Evolutionary conservation across 2,113 vertebrate species (phyloP).

Genomic region (Chaenogobius annularis): DNA sequence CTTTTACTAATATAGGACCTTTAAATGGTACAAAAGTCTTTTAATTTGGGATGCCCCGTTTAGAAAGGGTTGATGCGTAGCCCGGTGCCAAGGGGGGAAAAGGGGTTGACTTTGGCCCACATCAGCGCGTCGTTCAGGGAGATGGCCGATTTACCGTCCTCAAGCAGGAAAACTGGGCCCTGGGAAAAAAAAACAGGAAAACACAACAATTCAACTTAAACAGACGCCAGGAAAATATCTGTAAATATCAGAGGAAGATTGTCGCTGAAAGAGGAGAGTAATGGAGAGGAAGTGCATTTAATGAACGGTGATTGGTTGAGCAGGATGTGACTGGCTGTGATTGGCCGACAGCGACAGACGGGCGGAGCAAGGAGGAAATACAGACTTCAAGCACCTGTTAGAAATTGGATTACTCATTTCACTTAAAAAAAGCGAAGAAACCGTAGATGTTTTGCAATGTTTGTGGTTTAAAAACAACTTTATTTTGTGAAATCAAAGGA

Average conservation of each 20-base stretch:
- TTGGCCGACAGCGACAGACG: too few species aligned
- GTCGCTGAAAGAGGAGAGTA: too few species aligned
- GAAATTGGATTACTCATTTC: too few species aligned
- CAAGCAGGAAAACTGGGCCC: conserved; percentile 94
- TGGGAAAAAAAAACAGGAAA: conserved; percentile 47
- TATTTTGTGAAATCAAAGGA: too few species aligned
- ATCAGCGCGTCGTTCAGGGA: conserved; percentile 95
- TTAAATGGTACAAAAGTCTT: neutral
- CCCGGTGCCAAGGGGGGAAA: conserved; percentile 95
- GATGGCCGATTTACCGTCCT: conserved; percentile 93
- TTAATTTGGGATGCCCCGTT: conserved; percentile 24
- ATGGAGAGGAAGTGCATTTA: too few species aligned
- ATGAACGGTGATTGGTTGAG: too few species aligned
- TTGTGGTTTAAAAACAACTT: too few species aligned
- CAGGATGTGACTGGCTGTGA: too few species aligned
- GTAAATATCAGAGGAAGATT: neutral
- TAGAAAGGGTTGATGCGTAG: conserved; percentile 96
- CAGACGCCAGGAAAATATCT: neutral
- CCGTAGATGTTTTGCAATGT: too few species aligned
- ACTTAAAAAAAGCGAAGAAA: too few species aligned
- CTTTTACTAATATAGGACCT: neutral
- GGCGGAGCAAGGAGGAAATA: too few species aligned
- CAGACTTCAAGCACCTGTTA: too few species aligned
- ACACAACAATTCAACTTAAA: neutral
- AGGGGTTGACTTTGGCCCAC: conserved; percentile 99